phyloP scores from a whole-genome alignment of 2,113 vertebrate species.

The Scortum barcoo region DNA sequence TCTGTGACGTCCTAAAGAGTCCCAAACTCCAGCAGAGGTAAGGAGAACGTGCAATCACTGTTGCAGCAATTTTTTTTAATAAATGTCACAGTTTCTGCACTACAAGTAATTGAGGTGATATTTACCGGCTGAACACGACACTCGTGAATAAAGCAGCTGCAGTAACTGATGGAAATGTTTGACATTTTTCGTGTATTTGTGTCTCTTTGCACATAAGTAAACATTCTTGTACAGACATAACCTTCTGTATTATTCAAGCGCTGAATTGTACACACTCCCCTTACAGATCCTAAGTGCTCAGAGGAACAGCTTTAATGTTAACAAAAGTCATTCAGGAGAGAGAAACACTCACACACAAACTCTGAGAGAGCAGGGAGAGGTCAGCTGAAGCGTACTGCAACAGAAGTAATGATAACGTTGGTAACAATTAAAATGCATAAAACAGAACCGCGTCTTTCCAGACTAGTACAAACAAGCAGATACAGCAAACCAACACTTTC shows the following conservation, averaged over 20 bases:
- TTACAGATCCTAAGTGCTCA: not conserved
- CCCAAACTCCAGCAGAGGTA: not conserved
- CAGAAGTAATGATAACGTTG: not conserved
- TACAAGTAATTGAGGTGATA: not conserved
- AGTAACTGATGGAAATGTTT: not conserved
- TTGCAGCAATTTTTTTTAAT: not conserved
- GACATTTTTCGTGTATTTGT: not conserved
- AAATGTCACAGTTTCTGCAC: not conserved
- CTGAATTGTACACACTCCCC: not conserved
- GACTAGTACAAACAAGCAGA: not conserved
- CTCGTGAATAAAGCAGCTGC: not conserved
- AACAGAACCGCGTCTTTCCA: not conserved
- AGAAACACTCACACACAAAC: not conserved
- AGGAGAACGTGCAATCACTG: not conserved
- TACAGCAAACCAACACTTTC: not conserved
- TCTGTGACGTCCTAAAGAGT: not conserved
- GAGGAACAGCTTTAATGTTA: not conserved
- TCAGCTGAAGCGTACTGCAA: not conserved
- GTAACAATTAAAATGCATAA: not conserved
- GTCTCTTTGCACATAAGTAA: not conserved
- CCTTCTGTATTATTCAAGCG: not conserved
- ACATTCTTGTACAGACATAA: not conserved
- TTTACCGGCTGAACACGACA: not conserved
- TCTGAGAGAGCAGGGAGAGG: not conserved
- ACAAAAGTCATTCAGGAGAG: not conserved